These are phyloP conservation scores for Cyaniris semiargus DNA, from an alignment of 2,888 invertebrate genomes.

Conservation along the genomic window DNA sequence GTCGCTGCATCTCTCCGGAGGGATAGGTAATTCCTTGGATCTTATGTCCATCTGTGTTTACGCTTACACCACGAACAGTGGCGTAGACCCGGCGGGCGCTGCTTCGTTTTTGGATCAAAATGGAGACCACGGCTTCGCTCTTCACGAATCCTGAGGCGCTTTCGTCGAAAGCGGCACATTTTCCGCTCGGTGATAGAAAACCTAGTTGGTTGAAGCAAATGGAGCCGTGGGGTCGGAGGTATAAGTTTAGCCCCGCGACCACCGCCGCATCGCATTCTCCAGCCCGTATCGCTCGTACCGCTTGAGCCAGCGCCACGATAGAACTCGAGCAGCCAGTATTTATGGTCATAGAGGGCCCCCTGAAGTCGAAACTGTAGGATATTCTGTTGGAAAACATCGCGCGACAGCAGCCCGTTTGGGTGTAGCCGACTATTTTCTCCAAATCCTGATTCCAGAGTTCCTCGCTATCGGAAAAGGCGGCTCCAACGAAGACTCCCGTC, in stretches of 20 bases:
- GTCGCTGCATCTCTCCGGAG: neutral
- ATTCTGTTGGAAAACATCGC: slow-evolving; percentile 28
- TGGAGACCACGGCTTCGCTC: slow-evolving; percentile 16
- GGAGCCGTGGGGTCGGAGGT: slow-evolving; percentile 2
- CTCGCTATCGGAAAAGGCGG: neutral
- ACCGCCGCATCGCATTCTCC: slow-evolving; percentile 25
- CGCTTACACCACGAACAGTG: neutral
- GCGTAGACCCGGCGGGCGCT: slow-evolving; percentile 23
- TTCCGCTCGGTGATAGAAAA: slow-evolving; percentile 3
- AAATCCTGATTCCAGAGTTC: neutral
- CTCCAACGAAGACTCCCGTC: slow-evolving; percentile 12
- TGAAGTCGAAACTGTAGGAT: slow-evolving; percentile 25
- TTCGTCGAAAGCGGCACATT: slow-evolving; percentile 22
- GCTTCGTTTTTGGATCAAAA: slow-evolving; percentile 15
- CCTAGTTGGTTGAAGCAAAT: neutral
- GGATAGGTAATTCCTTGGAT: slow-evolving; percentile 16
- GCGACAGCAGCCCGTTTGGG: slow-evolving; percentile 14
- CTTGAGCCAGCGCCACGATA: slow-evolving; percentile 8
- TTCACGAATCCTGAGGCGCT: slow-evolving; percentile 12
- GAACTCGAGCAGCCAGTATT: slow-evolving; percentile 23
- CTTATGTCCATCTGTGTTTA: slow-evolving; percentile 12
- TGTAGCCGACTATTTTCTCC: neutral
- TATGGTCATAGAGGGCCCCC: slow-evolving; percentile 21
- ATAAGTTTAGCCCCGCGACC: neutral
- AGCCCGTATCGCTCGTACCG: neutral